A percentile compares a stretch with the other conserved stretches of the same genome.
Conservation (phyloP, 2,888 invertebrate species). For the Sepioteuthis lessoniana region DNA sequence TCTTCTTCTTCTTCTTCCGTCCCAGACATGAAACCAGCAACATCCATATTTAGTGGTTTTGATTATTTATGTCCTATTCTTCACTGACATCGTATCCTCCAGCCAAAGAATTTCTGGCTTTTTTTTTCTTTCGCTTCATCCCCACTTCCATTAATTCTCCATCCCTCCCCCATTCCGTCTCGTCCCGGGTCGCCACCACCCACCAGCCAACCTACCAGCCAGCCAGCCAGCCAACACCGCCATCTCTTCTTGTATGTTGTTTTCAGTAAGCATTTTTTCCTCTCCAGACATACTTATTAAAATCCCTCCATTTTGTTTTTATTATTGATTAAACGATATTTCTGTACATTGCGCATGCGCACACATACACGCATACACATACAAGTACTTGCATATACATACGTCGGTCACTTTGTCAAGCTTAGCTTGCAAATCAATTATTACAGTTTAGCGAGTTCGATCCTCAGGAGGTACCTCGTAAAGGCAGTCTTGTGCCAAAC, state of each 20-base stretch:
- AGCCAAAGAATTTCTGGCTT: constrained; percentile 24
- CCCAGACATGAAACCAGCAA: neutral
- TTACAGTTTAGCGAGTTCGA: too few species aligned
- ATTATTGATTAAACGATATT: neutral
- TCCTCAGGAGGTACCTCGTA: too few species aligned
- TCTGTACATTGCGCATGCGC: neutral
- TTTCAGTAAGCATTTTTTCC: neutral
- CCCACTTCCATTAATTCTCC: neutral
- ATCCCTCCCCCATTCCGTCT: neutral
- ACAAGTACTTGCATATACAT: neutral
- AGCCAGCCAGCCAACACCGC: too few species aligned
- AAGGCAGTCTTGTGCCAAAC: too few species aligned
- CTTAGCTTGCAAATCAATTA: too few species aligned
- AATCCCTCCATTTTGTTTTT: neutral
- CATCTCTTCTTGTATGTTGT: neutral
- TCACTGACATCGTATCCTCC: neutral
- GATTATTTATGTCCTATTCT: neutral
- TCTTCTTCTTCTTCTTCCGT: neutral
- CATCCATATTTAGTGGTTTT: constrained; percentile 23
- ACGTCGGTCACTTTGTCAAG: too few species aligned
- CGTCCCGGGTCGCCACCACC: neutral
- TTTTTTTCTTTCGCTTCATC: too few species aligned
- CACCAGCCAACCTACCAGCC: too few species aligned
- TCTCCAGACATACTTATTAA: neutral
- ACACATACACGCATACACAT: neutral